Evolutionary conservation across 2,113 vertebrate species (phyloP), one percentile per base, ranked within the genome.

Genomic region (Emydocephalus ijimae): DNA sequence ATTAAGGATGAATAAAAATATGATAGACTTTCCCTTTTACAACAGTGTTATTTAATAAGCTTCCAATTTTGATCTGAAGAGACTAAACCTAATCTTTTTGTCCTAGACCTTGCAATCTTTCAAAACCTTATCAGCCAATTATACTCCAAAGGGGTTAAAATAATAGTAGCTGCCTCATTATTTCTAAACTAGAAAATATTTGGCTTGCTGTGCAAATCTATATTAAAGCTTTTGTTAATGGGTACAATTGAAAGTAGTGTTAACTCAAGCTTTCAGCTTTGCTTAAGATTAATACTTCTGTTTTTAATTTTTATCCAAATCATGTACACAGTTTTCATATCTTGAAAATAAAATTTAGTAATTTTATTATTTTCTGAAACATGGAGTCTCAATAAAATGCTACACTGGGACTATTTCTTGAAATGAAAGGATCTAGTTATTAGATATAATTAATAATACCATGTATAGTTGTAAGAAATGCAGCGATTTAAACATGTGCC

Each of bases 131-230:
- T 95, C 95, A 97, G 95, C 97, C 97, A 97, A 96, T 97, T 98
- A 96, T 97, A 96, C 96, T 97, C 97, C 95, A 96, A 96, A 97
- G 97, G 97, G 97, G 97, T 98, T 98, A 97, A 98, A 98, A 98
- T 97, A 97, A 96, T 98, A 97, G 97, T 98, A 95, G 96, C 96
- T 97, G 97, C 96, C 98, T 98, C 98, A 98, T 99, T 98, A 98
- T 98, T 98, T 81, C 97, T 98, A 94, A 85, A 93, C 96, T 98
- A 98, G 96, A 98, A 97, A 96, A 96, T 97, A 97, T 98, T 97
- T 95, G 95, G 91, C 97, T 97, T 97, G 96, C 97, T 95, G 96
- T 98, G 97, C 98, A 98, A 98, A 98, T 98, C 98, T 98, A 95
- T 98, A 98, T 98, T 98, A 98, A 98, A 98, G 95, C 97, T 96